Base-by-base conservation (phyloP, 2,888 invertebrate species). In the Mongoloraphidia duomilia region DNA sequence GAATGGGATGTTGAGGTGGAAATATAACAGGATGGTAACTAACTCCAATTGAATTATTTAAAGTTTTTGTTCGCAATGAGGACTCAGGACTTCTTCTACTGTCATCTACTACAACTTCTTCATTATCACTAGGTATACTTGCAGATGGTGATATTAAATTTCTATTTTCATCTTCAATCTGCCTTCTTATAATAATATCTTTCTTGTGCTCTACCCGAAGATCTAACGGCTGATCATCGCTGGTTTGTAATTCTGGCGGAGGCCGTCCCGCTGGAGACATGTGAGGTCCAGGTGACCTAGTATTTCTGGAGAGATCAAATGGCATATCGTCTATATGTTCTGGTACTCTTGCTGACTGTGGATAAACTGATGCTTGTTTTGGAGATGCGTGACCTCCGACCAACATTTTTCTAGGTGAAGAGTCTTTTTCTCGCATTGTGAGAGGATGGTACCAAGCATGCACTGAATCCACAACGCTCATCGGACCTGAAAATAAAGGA, bases 351-450 rank as follows among this genome's bases (percentile, higher is more conserved):
- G 79, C 72, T 47, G 74, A 71, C 58, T 80, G 67, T 45, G 83
- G 83, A 65, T 82, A 83, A 54, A 82, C 80, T 57, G 82, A 79
- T 54, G 80, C 83, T 65, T 82, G 83, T 65, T 83, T 83, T 50
- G 83, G 83, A 61, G 82, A 82, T 57, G 73, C 73, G 63, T 76
- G 75, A 48, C 77, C 76, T 55, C 68, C 71, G 48, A 71, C 66
- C 65, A 82, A 74, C 82, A 88, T 87, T 76, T 89, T 89, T 71
- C 88, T 79, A 67, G 89, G 90, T 66, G 87, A 86, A 68, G 88
- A 84, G 76, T 90, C 88, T 74, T 91, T 90, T 76, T 90, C 90
- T 76, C 90, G 80, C 83, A 84, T 84, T 67, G 76, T 84, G 76
- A 77, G 48, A 44, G 55, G 49, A 52, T 54, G 50, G 66, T 62